Percentiles rank a stretch among this genome's conserved stretches.
These are phyloP conservation scores for Squalus acanthias DNA, from an alignment of 2,797 vertebrate genomes.

Conservation along the genomic window DNA sequence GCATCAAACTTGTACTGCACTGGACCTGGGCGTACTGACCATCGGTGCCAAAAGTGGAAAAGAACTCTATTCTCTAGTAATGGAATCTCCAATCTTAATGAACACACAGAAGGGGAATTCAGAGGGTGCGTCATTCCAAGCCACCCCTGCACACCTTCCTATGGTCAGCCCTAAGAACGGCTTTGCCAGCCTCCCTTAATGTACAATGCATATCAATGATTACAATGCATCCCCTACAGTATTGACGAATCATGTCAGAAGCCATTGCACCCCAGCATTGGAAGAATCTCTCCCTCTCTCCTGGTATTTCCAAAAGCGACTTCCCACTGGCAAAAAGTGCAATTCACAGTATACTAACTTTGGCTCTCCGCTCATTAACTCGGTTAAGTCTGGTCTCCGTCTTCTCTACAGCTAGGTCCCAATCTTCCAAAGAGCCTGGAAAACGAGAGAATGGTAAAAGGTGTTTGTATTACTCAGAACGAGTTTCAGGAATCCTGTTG, in stretches of 20 bases:
- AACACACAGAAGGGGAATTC: background rate
- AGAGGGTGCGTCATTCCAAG: background rate
- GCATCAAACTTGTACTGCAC: background rate
- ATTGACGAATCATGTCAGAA: background rate
- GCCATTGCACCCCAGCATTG: background rate
- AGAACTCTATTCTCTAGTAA: background rate
- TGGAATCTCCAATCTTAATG: background rate
- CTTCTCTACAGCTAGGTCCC: constrained; percentile 88
- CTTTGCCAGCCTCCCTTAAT: background rate
- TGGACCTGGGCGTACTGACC: background rate
- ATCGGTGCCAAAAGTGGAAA: background rate
- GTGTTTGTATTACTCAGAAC: background rate
- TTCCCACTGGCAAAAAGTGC: background rate
- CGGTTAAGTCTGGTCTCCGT: constrained; percentile 77
- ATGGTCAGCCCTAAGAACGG: background rate
- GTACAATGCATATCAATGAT: background rate
- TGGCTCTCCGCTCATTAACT: constrained; percentile 82
- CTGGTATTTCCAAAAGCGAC: background rate
- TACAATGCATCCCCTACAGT: background rate
- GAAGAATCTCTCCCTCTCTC: background rate
- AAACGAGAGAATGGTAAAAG: background rate
- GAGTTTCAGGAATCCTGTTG: background rate
- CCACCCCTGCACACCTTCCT: background rate
- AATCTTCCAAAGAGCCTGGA: constrained; percentile 85
- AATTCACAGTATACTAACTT: constrained; percentile 57